A percentile compares a stretch with the other conserved stretches of the same genome.
These are phyloP conservation scores for Eulithis prunata DNA, from an alignment of 2,888 invertebrate genomes.

Conservation along the genomic window DNA sequence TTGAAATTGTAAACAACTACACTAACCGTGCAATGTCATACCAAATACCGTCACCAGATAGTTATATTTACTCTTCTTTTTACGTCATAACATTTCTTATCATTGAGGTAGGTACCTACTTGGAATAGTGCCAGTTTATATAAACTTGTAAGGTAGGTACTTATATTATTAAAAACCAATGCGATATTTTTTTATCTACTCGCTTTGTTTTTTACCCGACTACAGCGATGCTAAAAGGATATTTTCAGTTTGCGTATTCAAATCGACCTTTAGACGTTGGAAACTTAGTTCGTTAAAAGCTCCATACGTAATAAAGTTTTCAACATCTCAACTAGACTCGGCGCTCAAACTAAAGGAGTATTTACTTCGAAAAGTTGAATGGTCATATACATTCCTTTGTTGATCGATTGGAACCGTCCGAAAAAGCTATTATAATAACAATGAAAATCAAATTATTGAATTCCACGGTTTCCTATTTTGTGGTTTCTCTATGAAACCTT, in stretches of 20 bases:
- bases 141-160: not conserved
- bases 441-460: slow-evolving; percentile 15
- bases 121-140: slow-evolving; percentile 6
- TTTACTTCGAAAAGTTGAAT: not conserved
- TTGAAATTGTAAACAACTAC: slow-evolving; percentile 6
- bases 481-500: not conserved
- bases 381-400: slow-evolving; percentile 9
- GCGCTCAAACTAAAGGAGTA: slow-evolving; percentile 1
- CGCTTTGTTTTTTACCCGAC: too few species aligned
- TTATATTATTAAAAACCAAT: not conserved
- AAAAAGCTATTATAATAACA: slow-evolving; percentile 13
- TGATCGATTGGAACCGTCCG: slow-evolving; percentile 7
- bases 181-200: too few species aligned
- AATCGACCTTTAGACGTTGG: too few species aligned
- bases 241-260: too few species aligned
- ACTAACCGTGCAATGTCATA: not conserved
- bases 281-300: not conserved
- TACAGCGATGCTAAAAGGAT: too few species aligned
- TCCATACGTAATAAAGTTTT: slow-evolving; percentile 24
- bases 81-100: slow-evolving; percentile 19
- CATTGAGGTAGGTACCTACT: not conserved
- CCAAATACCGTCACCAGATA: slow-evolving; percentile 12
- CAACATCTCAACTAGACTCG: slow-evolving; percentile 24
- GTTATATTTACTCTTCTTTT: slow-evolving; percentile 18
- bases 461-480: slow-evolving; percentile 10